Evolutionary conservation across 2,113 vertebrate genomes (phyloP), one percentile per base, ranked within the genome.

Genomic region (Phyllostomus discolor): DNA sequence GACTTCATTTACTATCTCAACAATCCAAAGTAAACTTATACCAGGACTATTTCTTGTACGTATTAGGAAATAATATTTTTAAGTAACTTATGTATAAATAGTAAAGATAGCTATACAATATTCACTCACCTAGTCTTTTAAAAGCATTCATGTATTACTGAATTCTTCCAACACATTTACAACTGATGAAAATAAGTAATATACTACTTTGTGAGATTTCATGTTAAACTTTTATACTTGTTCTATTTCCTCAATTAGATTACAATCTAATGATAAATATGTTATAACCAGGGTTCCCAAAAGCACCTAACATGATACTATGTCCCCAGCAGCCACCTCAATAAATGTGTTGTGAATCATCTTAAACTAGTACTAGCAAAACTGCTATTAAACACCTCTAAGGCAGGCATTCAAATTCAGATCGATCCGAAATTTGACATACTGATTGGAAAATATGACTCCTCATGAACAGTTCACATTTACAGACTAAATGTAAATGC

Each of bases 131-230:
- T 80, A 90, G 6, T 15, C 57, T 91, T 88, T 85, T 70, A 84
- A 92, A 95, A 92, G n/a, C 31, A 88, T 24, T 90, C 10, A 76
- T 20, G 92, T 76, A 62, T 54, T 96, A 85, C 50, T 90, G 46
- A 94, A 67, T 88, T 92, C 28, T 67, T 76, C 35, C 3, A 88
- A 33, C 11, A 12, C 76, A 92, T 57, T 91, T 91, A 88, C 22
- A 91, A 75, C 22, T 81, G 9, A 90, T 90, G 14, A 95, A 93
- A 84, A 92, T 80, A 94, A 92, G 59, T 52, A 95, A 52, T 41
- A 92, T 12, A 50, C 16, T 50, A 54, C 12, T 92, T 70, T 85
- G 9, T 88, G n/a, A 76, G 24, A 67, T 72, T 90, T 91, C 48
- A 92, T 38, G 78, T 12, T 66, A 87, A 95, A 54, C 15, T 87